phyloP scores from a whole-genome alignment of 2,888 invertebrate species.

The Diabrotica balteata region DNA sequence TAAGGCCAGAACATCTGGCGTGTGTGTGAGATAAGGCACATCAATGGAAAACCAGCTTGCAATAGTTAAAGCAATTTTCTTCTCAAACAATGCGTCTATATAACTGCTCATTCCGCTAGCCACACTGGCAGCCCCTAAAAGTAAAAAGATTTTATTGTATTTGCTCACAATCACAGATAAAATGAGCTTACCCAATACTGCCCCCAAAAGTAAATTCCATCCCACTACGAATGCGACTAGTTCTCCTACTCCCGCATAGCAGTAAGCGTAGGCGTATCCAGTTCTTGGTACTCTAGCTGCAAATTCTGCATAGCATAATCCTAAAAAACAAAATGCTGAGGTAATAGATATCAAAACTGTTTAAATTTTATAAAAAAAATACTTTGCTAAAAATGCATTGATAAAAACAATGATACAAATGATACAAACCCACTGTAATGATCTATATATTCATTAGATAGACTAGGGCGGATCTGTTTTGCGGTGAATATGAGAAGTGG shows the following conservation, averaged over 20 bases:
- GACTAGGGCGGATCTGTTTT: too few relatives aligned
- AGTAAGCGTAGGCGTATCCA: constrained; percentile 92
- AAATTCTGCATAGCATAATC: constrained; percentile 91
- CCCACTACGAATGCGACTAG: constrained; percentile 90
- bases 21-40: constrained; percentile 19
- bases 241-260: constrained; percentile 91
- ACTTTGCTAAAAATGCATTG: too few relatives aligned
- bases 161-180: too few relatives aligned
- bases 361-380: neutral
- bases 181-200: constrained; percentile 72
- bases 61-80: constrained; percentile 58
- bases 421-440: too few relatives aligned
- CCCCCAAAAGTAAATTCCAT: constrained; percentile 91
- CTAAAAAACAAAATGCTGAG: constrained; percentile 55
- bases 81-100: constrained; percentile 72
- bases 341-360: neutral
- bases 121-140: constrained; percentile 80
- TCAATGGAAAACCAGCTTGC: constrained; percentile 20
- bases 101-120: constrained; percentile 81
- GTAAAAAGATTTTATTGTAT: constrained; percentile 8
- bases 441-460: too few relatives aligned
- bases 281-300: constrained; percentile 88
- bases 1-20: constrained; percentile 26
- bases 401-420: too few relatives aligned
- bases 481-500: too few relatives aligned